These are phyloP conservation scores for Bombyx mandarina DNA, from an alignment of 1,140 invertebrate species.

Conservation along the genomic window DNA sequence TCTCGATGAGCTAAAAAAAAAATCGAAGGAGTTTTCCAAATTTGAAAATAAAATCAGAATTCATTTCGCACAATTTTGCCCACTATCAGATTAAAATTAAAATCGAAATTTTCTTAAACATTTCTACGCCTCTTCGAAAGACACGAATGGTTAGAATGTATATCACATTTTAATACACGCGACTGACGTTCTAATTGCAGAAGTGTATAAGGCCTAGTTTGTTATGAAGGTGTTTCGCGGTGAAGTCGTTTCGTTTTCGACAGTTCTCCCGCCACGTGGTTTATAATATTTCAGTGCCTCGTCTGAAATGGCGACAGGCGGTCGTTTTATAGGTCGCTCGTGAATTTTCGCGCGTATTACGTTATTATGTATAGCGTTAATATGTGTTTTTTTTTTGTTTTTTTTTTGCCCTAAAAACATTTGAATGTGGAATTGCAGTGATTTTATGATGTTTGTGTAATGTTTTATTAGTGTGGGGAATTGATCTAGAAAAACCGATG, in stretches of 20 bases:
- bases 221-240: neutral
- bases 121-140: neutral
- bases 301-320: constrained; percentile 32
- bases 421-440: no score
- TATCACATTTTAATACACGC: neutral
- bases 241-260: neutral
- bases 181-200: neutral
- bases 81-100: no score
- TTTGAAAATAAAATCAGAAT: no score
- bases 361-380: neutral
- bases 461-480: no score
- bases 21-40: no score
- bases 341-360: constrained; percentile 19
- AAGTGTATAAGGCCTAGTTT: constrained; percentile 7
- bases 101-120: neutral
- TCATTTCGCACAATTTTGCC: no score
- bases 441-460: no score
- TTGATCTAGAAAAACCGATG: no score
- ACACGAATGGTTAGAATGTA: neutral
- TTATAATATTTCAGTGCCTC: constrained; percentile 46
- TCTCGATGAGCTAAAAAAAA: no score
- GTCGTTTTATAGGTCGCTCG: constrained; percentile 10
- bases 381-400: no score
- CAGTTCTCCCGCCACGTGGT: constrained; percentile 38
- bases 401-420: no score